Conservation (phyloP, 92 coral and sea anemone genomes). For the Chrysogorgia sp. region DNA sequence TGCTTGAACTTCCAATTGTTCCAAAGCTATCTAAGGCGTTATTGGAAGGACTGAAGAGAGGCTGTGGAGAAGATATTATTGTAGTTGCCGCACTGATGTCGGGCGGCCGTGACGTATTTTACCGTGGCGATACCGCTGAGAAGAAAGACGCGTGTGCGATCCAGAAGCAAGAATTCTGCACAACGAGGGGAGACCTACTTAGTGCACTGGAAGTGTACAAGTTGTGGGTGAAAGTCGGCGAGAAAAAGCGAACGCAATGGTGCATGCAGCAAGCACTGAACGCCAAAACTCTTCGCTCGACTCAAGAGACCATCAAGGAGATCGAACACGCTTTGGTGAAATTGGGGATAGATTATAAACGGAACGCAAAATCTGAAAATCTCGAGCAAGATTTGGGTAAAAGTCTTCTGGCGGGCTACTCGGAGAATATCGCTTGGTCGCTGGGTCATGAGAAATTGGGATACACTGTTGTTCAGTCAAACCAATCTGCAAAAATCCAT, state of each 20-base stretch:
- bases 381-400: conserved; percentile 63
- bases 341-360: conserved; percentile 38
- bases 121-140: conserved; percentile 87
- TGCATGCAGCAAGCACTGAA: conserved; percentile 79
- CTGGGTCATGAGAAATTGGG: conserved; percentile 89
- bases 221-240: conserved; percentile 57
- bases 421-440: conserved; percentile 71
- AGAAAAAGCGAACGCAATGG: conserved; percentile 72
- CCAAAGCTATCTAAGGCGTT: conserved; percentile 85
- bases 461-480: conserved; percentile 63
- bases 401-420: conserved; percentile 73
- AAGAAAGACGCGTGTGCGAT: conserved; percentile 79
- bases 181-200: conserved; percentile 84
- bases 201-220: conserved; percentile 78
- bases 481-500: conserved; percentile 73
- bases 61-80: conserved; percentile 75
- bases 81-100: conserved; percentile 77
- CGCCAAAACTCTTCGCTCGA: conserved; percentile 88
- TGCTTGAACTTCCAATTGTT: conserved; percentile 82
- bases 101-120: conserved; percentile 78
- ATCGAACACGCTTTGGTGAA: conserved; percentile 67
- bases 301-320: conserved; percentile 80
- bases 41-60: conserved; percentile 75
- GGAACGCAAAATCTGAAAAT: conserved; percentile 35
- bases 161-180: conserved; percentile 82